phyloP scores from a whole-genome alignment of 2,888 invertebrate species.

The Dysmachus trigonus region DNA sequence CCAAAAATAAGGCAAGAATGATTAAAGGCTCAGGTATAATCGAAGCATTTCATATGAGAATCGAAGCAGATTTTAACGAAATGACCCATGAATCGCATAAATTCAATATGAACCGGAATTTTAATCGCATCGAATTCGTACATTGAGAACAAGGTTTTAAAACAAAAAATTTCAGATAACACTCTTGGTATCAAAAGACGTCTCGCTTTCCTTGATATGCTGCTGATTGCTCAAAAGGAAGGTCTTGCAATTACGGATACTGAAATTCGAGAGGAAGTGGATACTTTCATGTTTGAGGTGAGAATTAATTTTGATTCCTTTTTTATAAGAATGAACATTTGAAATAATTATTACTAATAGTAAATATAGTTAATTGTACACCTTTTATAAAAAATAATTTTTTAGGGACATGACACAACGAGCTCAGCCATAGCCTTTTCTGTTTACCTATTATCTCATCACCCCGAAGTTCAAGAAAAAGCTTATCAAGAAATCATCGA shows the following conservation, averaged over 20 bases:
- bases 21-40: no score
- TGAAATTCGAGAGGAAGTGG: constrained; percentile 68
- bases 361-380: no score
- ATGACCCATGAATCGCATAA: no score
- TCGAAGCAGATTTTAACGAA: no score
- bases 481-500: constrained; percentile 58
- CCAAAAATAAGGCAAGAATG: no score
- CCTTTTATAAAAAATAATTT: constrained; percentile 34
- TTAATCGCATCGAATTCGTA: no score
- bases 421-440: constrained; percentile 67
- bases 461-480: constrained; percentile 63
- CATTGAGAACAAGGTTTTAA: no score
- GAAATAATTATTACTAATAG: neutral
- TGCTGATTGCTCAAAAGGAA: constrained; percentile 65
- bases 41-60: no score
- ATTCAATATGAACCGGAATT: no score
- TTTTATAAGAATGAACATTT: no score
- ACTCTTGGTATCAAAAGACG: constrained; percentile 59
- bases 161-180: constrained; percentile 44
- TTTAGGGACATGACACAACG: constrained; percentile 68
- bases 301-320: neutral
- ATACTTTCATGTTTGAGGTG: constrained; percentile 69
- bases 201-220: constrained; percentile 65
- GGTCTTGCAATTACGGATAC: constrained; percentile 63
- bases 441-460: constrained; percentile 66